Evolutionary conservation across 2,888 invertebrate species (phyloP).

Genomic region (Stictocephala bisonia): DNA sequence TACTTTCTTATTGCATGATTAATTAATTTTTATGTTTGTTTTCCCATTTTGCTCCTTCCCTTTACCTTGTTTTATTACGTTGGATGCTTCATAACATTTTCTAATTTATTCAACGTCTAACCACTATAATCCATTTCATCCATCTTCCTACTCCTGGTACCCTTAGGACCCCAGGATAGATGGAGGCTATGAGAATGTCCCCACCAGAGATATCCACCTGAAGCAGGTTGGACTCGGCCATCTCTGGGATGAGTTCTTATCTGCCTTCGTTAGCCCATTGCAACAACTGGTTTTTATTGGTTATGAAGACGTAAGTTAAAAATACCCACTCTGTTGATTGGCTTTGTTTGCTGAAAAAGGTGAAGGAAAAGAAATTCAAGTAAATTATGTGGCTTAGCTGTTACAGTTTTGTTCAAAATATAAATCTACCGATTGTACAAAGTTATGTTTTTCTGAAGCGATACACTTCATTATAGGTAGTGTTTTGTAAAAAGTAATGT

Average conservation of each 20-base stretch:
- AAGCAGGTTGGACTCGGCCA: conserved; percentile 72
- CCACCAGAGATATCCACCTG: conserved; percentile 78
- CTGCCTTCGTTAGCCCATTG: conserved; percentile 72
- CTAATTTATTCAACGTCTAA: background rate
- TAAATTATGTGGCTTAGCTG: too few relatives aligned
- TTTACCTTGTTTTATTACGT: background rate
- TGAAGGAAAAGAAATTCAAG: too few relatives aligned
- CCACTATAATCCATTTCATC: conserved; percentile 47
- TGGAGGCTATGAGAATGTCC: conserved; percentile 67
- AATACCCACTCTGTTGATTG: too few relatives aligned
- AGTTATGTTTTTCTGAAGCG: too few relatives aligned
- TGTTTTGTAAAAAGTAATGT: too few relatives aligned
- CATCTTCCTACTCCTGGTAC: conserved; percentile 42
- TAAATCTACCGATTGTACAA: too few relatives aligned
- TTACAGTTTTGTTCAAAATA: too few relatives aligned
- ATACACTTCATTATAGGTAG: too few relatives aligned
- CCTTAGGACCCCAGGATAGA: conserved; percentile 64
- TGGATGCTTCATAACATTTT: background rate
- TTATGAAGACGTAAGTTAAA: conserved; percentile 59
- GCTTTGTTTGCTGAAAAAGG: too few relatives aligned
- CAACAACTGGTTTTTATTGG: conserved; percentile 65
- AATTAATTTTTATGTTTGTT: conserved; percentile 11
- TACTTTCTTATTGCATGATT: conserved; percentile 27
- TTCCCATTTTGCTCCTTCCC: conserved; percentile 15
- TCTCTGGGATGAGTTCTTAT: conserved; percentile 73